Evolutionary conservation across 2,113 vertebrate species (phyloP).

Genomic region (Glaucomys volans): DNA sequence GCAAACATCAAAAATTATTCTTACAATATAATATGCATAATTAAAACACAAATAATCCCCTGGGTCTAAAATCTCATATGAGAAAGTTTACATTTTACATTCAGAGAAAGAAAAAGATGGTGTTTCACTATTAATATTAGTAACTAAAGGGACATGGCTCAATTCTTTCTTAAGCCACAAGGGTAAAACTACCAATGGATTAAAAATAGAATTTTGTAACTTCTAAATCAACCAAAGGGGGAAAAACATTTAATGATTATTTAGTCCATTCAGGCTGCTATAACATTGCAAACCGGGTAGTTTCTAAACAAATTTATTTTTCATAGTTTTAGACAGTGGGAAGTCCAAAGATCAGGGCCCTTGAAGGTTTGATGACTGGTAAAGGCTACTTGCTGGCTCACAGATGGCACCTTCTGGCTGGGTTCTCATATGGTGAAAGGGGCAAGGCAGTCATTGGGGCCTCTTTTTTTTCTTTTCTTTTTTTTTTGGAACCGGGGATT

Average conservation of each 20-base stretch:
- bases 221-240: neutral
- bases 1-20: neutral
- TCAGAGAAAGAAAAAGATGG: neutral
- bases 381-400: too few relatives aligned
- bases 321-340: neutral
- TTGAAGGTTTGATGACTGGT: neutral
- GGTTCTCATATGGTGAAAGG: neutral
- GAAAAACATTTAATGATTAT: neutral
- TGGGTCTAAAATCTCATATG: conserved; percentile 22
- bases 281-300: neutral
- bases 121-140: neutral
- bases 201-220: neutral
- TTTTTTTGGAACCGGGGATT: too few relatives aligned
- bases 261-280: neutral
- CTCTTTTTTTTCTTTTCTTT: neutral
- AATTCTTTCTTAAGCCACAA: conserved; percentile 1
- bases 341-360: neutral
- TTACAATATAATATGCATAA: neutral
- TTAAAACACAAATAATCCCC: neutral
- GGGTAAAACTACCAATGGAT: neutral
- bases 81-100: conserved; percentile 8
- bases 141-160: neutral
- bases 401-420: neutral
- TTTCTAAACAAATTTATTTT: too few relatives aligned
- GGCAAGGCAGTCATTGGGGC: too few relatives aligned